Evolutionary conservation across 64 coral and sea anemone genomes (phyloP), one percentile per base, ranked within the genome.

Genomic region (Montipora sp.): DNA sequence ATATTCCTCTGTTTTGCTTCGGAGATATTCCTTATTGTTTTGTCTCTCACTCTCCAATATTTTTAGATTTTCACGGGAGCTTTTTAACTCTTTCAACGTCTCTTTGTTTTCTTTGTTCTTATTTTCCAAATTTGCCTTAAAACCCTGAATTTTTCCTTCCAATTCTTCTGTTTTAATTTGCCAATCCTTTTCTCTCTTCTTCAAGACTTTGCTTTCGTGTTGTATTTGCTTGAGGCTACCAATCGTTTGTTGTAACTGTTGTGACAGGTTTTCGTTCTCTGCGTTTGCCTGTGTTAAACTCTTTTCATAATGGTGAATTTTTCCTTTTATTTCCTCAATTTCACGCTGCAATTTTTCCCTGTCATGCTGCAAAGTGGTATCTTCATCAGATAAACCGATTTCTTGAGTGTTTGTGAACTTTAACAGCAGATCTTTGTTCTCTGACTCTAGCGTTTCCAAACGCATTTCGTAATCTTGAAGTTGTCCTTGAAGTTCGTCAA

Each of bases 261-360:
- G 69, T 47, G 81, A 89, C 18, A 96, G 57, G 47, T 77, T 89
- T 66, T 85, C 75, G 3, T 93, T 96, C 24, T 93, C 85, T 75
- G 71, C 76, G 16, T 70, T 80, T 57, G 88, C 57, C 67, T 53
- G 59, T 47, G 90, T 63, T 18, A 93, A 51, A 78, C 86, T 55
- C 36, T 19, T 10, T 58, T 97, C 92, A 84, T 89, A 90, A 68
- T 78, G 87, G 36, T 84, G 77, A 48, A 89, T 59, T 19, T 89
- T 90, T 27, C 49, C 67, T 89, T 84, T 83, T 75, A 94, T 67
- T 7, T 92, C 48, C 7, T 78, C 75, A 49, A 3, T 48, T 78
- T 15, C 44, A 19, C 8, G 48, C 1, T 7, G 75, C 3, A 49
- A 15, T 1, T 78, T 47, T 78, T 78, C 13, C 47, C 46, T 49